Base-by-base conservation (phyloP, 2,797 vertebrate species). In the Danio tinwini region DNA sequence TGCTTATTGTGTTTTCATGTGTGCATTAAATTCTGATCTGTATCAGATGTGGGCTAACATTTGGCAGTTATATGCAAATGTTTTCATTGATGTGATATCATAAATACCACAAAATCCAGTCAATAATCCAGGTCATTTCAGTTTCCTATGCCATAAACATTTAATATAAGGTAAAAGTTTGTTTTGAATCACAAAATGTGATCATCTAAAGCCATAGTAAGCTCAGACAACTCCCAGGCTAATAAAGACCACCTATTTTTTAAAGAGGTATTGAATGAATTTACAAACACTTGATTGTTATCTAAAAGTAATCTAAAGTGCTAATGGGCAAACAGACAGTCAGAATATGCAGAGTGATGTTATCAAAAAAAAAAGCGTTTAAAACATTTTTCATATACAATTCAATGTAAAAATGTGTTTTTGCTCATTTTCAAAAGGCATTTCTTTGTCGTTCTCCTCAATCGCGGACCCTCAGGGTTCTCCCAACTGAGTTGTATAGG, bases 401-500 rank as follows among this genome's bases (percentile, higher is more conserved):
- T 21, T 40, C 3, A 42, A 42, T 56, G n/a, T 69, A 55, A 47
- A 37, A 5, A 11, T 61, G 12, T 40, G 12, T 53, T 62, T 52
- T 62, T 78, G 56, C 17, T 53, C 39, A n/a, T 71, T 71, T 71
- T 77, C 49, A 3, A 64, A 67, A 68, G n/a, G n/a, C 1, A 40
- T 77, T 59, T 68, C 2, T 62, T 53, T 21, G 19, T 45, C 21
- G 0, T 47, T 76, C 16, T 59, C 44, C 16, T 78, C 21, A 78
- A 61, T 37, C 29, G 45, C 13, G 5, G 14, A 45, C 68, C 67
- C 68, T 79, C 47, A 45, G 49, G 76, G 47, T 72, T 79, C 62
- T 56, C 61, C 21, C 21, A 49, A 29, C 78, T 49, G 50, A 74
- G 50, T 72, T 56, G 68, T 47, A 80, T 58, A 56, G 50, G 21